phyloP scores from a whole-genome alignment of 2,888 invertebrate genomes.

The Pasiphila rectangulata region DNA sequence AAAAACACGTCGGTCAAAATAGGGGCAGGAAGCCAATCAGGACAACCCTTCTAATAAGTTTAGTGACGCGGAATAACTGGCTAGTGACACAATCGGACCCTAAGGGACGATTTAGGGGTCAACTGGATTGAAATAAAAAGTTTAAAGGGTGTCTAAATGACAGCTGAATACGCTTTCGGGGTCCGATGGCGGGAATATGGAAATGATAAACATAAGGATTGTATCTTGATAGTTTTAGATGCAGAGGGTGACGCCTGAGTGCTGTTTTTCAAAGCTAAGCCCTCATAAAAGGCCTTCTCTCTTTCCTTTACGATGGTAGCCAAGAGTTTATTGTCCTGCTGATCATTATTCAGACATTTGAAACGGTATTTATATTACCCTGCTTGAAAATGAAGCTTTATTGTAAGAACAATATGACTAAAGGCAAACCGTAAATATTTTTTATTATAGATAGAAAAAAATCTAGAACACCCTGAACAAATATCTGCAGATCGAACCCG shows the following conservation, averaged over 20 bases:
- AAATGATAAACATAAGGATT: constrained; percentile 17
- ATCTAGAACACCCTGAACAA: no score
- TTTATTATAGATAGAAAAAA: no score
- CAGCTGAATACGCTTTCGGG: constrained; percentile 18
- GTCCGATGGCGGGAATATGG: constrained; percentile 22
- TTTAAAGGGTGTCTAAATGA: constrained; percentile 35
- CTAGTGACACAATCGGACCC: constrained; percentile 36
- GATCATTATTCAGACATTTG: no score
- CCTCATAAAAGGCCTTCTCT: no score
- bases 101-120: constrained; percentile 28
- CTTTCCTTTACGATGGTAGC: no score
- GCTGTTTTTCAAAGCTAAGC: neutral
- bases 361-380: no score
- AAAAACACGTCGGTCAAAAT: constrained; percentile 37
- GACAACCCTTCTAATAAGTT: constrained; percentile 39
- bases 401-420: no score
- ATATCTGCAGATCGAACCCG: no score
- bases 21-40: constrained; percentile 39
- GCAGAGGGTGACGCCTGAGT: neutral
- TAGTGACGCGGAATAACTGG: constrained; percentile 42
- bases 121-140: constrained; percentile 35
- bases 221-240: constrained; percentile 17
- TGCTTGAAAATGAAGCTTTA: no score
- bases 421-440: no score
- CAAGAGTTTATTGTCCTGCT: no score